Percentiles rank a stretch among this genome's conserved stretches.
Evolutionary conservation across 2,797 vertebrate genomes (phyloP).

Genomic region (Dallia pectoralis): DNA sequence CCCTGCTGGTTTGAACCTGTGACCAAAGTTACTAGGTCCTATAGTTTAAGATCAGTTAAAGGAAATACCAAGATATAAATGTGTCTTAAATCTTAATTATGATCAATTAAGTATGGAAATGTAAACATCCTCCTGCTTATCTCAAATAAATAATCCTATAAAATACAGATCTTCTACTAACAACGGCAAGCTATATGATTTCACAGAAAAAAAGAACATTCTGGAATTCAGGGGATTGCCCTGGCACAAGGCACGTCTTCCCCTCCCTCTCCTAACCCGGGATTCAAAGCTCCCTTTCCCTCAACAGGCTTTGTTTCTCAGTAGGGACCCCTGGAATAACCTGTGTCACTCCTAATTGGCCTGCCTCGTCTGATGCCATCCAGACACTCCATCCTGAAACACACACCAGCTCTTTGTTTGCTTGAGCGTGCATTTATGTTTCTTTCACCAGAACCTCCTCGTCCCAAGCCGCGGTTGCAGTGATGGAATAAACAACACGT

Average conservation of each 20-base stretch:
- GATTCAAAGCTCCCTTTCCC: constrained; percentile 67
- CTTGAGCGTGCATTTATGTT: constrained; percentile 54
- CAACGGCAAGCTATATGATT: constrained; percentile 20
- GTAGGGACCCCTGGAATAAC: constrained; percentile 87
- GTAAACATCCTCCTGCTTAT: neutral
- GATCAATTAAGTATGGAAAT: too few species aligned
- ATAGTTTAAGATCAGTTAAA: neutral
- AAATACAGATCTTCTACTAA: constrained; percentile 21
- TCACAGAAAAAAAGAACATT: constrained; percentile 7
- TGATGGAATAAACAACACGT: constrained; percentile 77
- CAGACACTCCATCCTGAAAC: constrained; percentile 87
- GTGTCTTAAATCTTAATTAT: neutral
- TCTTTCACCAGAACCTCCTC: constrained; percentile 25
- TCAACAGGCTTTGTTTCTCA: constrained; percentile 67
- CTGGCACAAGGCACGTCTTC: constrained; percentile 17
- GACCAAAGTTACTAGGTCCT: neutral
- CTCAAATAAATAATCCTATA: constrained; percentile 30
- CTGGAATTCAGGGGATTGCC: constrained; percentile 29
- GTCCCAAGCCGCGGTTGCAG: constrained; percentile 62
- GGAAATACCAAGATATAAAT: neutral
- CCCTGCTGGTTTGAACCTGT: neutral
- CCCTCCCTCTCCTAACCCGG: constrained; percentile 36
- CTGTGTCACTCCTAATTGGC: constrained; percentile 88
- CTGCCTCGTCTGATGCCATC: constrained; percentile 80
- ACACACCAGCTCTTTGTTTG: constrained; percentile 85